Base-by-base conservation (phyloP, 2,797 vertebrate species). In the Tarsius wallacei region DNA sequence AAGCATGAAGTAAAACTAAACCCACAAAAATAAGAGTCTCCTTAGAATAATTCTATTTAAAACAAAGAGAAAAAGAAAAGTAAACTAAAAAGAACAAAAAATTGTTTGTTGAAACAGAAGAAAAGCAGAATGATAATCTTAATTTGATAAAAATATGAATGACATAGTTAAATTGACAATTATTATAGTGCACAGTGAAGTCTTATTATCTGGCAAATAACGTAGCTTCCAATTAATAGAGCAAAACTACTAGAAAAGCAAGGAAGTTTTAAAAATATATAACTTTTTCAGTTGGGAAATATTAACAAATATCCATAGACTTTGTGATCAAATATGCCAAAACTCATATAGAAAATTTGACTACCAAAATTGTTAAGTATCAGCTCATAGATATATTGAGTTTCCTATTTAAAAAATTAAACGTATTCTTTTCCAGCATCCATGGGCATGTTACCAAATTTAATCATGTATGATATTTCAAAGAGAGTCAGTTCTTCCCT, bases 1-100 rank as follows among this genome's bases (percentile, higher is more conserved):
- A 95, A 92, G 83, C 21, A 61, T 82, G 13, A 59, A 66, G 28
- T 76, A 76, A 95, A 83, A 88, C 83, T 83, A 70, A 26, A 88
- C 7, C 15, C 64, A 86, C 51, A 77, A 77, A 87, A 77, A 83
- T 53, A 76, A 59, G 4, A 61, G 51, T 53, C 4, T 74, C 8
- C 21, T 74, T n/a, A 89, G 22, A 93, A 90, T n/a, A 68, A 80
- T 68, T 90, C 71, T 51, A 64, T 17, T 82, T 77, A 89, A 49
- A 59, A 68, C 31, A 59, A 89, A 82, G 82, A 61, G 0, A 22
- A 77, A 77, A 87, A 53, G 8, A 36, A 24, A 28, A 77, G 13
- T 22, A 92, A 91, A 59, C 21, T 63, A 61, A 64, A 53, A 80
- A 74, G 21, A 73, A 28, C 2, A 81, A 93, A 92, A 61, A 33